Percentiles rank a stretch among this genome's conserved stretches.
Evolutionary conservation across 2,888 invertebrate genomes (phyloP).

Genomic region (Lasioglossum zephyrum): DNA sequence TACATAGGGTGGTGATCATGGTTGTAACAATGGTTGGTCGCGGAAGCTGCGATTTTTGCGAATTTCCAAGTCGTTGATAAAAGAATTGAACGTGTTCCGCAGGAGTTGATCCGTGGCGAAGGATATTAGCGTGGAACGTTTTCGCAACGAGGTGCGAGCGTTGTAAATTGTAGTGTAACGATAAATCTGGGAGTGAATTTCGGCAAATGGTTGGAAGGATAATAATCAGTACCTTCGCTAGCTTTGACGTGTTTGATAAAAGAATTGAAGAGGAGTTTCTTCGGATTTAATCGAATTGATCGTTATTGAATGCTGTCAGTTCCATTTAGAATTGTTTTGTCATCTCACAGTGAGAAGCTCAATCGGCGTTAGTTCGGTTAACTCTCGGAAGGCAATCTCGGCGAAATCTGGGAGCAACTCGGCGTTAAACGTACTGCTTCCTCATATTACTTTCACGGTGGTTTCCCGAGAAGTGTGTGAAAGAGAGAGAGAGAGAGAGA

Average conservation of each 20-base stretch:
- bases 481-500: background rate
- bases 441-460: conserved; percentile 25
- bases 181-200: no score
- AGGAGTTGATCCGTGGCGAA: conserved; percentile 1
- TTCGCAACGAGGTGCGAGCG: conserved; percentile 26
- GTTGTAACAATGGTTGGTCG: background rate
- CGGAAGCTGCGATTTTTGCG: background rate
- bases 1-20: background rate
- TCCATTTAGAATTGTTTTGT: background rate
- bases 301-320: no score
- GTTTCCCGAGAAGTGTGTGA: conserved; percentile 4
- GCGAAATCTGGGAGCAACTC: background rate
- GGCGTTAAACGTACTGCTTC: conserved; percentile 16
- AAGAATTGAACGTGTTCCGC: no score
- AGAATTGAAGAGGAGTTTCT: no score
- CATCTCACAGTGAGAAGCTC: background rate
- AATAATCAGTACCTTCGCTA: no score
- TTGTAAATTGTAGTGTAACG: no score
- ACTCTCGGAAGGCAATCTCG: background rate
- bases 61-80: background rate
- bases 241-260: no score
- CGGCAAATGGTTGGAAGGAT: no score
- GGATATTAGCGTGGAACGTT: conserved; percentile 2
- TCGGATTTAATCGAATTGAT: no score
- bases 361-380: background rate